Conservation (phyloP, 2,888 invertebrate genomes). For the Noctua fimbriata region DNA sequence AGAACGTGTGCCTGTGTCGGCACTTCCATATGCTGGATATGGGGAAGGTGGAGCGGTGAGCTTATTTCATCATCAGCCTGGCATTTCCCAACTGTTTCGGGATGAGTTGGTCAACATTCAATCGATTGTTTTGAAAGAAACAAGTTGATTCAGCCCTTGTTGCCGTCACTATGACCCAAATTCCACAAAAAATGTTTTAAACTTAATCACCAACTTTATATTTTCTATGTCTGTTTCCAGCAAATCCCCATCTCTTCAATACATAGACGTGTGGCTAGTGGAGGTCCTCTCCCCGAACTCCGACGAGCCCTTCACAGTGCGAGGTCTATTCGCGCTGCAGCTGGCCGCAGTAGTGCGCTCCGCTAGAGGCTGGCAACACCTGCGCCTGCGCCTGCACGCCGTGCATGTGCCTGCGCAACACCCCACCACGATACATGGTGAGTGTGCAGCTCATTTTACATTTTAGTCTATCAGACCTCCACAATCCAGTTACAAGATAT, state of each 20-base stretch:
- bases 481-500: too few relatives aligned
- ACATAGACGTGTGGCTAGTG: constrained; percentile 99
- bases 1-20: constrained; percentile 98
- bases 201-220: not conserved
- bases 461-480: too few relatives aligned
- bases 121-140: too few relatives aligned
- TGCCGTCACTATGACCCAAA: too few relatives aligned
- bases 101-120: too few relatives aligned
- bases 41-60: constrained; percentile 92
- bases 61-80: constrained; percentile 29
- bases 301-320: constrained; percentile 96
- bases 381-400: constrained; percentile 96
- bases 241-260: constrained; percentile 91
- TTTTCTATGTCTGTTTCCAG: constrained; percentile 76
- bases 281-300: constrained; percentile 95
- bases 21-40: constrained; percentile 97
- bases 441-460: not conserved
- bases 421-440: constrained; percentile 67
- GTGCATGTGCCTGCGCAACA: constrained; percentile 85
- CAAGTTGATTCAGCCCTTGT: too few relatives aligned
- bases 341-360: constrained; percentile 98
- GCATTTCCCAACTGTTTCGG: too few relatives aligned
- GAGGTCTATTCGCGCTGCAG: constrained; percentile 98
- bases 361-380: constrained; percentile 96
- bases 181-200: not conserved